Evolutionary conservation across 2,797 vertebrate genomes (phyloP).

Genomic region (Syncerus caffer): DNA sequence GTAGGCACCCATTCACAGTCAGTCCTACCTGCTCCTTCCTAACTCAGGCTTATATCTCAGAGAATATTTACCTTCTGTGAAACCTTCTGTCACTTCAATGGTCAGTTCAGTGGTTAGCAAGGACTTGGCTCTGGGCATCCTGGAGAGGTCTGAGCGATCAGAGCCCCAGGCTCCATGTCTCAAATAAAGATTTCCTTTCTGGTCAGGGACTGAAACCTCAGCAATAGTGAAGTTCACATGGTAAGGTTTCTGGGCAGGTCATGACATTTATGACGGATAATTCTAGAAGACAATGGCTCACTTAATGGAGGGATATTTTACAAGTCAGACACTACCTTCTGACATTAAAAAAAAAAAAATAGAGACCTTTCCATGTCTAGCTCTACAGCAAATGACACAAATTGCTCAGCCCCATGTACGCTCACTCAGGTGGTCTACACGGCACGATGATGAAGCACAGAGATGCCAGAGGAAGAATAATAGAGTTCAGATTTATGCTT

Average conservation of each 20-base stretch:
- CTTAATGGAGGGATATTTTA: neutral
- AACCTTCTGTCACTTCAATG: slow-evolving; percentile 53
- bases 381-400: neutral
- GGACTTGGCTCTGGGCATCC: slow-evolving; percentile 4
- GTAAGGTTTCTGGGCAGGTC: neutral
- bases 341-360: neutral
- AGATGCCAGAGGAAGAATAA: neutral
- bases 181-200: neutral
- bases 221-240: neutral
- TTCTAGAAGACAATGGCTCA: neutral
- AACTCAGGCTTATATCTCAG: slow-evolving; percentile 39
- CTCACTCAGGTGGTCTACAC: neutral
- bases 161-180: neutral
- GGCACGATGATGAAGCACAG: neutral
- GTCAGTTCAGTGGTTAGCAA: slow-evolving; percentile 40
- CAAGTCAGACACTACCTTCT: neutral
- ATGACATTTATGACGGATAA: neutral
- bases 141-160: neutral
- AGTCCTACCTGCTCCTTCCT: neutral
- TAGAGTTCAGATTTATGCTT: neutral
- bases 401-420: neutral
- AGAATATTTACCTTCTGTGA: slow-evolving; percentile 61
- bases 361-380: neutral
- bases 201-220: neutral
- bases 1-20: slow-evolving; percentile 14